Evolutionary conservation across 30 jellyfish, hydroid and myxozoan species (phyloP), one percentile per base, ranked within the genome.

Genomic region (Morbakka virulenta): DNA sequence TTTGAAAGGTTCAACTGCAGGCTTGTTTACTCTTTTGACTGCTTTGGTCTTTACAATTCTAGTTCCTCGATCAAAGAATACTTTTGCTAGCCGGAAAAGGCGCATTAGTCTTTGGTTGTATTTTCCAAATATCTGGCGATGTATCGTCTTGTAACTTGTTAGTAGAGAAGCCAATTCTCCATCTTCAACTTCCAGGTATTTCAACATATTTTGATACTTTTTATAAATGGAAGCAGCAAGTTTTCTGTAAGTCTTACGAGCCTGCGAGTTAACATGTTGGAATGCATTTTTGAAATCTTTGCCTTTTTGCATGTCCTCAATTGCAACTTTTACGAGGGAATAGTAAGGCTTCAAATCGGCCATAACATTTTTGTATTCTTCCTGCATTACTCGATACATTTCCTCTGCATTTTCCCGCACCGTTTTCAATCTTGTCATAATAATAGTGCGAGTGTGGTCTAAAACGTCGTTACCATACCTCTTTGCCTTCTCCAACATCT

Each of bases 201-300:
- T 52, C 65, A 67, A 24, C 13, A 69, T 35, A 0, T 64, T 41
- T 47, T 61, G 32, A 28, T 50, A 67, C 73, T 57, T 35, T 50
- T 69, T 79, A 3, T 71, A 68, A 17, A 73, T 48, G 23, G 57
- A 70, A 66, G 62, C 53, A 78, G 52, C 24, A 66, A 86, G 50
- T 2, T 29, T 25, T 1, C 23, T 52, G 87, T 67, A 86, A 1
- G 88, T 85, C 73, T 86, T 76, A 50, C 79, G 68, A 79, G 77
- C 21, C 49, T 86, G 96, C 35, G 33, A 80, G 28, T 67, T 85
- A 47, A 84, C 80, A 32, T 74, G 83, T 50, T 80, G 57, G 91
- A 86, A 86, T 13, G 96, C 90, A 0, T 35, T 61, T 32, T 87
- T 77, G 91, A 86, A 86, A 32, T 86, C 85, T 3, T 86, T 88